Conservation (phyloP, 2,888 invertebrate genomes). For the Aporophyla nigra region DNA sequence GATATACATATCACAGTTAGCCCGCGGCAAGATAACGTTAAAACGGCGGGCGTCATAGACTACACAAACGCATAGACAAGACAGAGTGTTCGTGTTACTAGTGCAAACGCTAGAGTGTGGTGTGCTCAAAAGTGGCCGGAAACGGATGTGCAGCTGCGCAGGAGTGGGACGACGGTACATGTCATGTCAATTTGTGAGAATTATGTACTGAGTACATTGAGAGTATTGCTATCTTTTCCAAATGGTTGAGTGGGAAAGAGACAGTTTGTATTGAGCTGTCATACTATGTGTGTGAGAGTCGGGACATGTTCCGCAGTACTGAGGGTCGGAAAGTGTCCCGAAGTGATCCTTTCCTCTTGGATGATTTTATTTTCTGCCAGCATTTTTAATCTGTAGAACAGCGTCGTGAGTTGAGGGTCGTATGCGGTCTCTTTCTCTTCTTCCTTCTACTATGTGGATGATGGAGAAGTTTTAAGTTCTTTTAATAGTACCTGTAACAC, state of each 20-base stretch:
- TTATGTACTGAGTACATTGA: not conserved
- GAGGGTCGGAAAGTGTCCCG: not conserved
- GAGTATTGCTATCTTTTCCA: constrained; percentile 31
- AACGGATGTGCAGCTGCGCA: constrained; percentile 31
- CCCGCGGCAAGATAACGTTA: constrained; percentile 96
- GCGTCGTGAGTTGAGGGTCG: no score
- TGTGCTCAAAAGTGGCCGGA: constrained; percentile 40
- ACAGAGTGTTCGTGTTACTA: constrained; percentile 54
- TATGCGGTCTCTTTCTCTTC: not conserved
- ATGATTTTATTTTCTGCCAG: not conserved
- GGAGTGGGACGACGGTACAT: constrained; percentile 24
- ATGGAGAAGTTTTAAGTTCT: not conserved
- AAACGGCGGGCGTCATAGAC: constrained; percentile 95
- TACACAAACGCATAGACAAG: constrained; percentile 37
- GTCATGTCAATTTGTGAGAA: constrained; percentile 24
- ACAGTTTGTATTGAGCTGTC: not conserved
- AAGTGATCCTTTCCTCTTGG: not conserved
- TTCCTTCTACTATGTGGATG: not conserved
- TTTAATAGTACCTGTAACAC: not conserved
- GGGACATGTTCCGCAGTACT: not conserved
- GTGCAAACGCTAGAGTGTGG: constrained; percentile 65
- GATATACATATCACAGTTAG: constrained; percentile 96
- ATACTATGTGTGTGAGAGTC: not conserved
- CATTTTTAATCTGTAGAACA: no score
- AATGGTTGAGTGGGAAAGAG: not conserved